A percentile compares a stretch with the other conserved stretches of the same genome.
These are phyloP conservation scores for Tachyglossus aculeatus DNA, from an alignment of 2,797 vertebrate genomes.

Conservation along the genomic window DNA sequence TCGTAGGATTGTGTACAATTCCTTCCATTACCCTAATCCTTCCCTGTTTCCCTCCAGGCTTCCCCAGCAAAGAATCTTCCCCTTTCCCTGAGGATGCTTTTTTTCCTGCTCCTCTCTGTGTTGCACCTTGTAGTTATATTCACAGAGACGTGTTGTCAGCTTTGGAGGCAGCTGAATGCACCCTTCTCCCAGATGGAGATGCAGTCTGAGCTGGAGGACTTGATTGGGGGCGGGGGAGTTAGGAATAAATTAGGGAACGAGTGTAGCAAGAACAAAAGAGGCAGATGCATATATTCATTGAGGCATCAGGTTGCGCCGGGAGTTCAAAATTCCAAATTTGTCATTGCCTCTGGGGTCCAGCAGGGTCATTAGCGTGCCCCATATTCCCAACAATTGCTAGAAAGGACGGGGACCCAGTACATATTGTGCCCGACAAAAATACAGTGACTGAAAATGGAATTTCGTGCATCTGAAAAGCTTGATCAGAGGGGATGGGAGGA, in stretches of 20 bases:
- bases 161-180: background rate
- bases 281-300: background rate
- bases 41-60: background rate
- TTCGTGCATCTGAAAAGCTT: background rate
- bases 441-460: slow-evolving; percentile 1
- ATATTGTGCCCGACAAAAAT: background rate
- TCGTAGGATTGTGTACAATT: background rate
- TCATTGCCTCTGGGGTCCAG: background rate
- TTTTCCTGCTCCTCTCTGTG: background rate
- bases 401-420: background rate
- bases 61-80: background rate
- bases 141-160: background rate
- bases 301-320: background rate
- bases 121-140: background rate
- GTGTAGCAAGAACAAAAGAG: slow-evolving; percentile 13
- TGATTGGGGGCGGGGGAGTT: background rate
- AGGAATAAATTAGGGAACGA: background rate
- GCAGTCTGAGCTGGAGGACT: background rate
- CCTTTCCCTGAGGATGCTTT: background rate
- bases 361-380: background rate
- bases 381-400: background rate
- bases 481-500: background rate
- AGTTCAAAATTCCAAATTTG: background rate
- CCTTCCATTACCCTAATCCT: background rate
- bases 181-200: background rate